Conservation (phyloP, 1,140 invertebrate species). For the Drosophila saltans region DNA sequence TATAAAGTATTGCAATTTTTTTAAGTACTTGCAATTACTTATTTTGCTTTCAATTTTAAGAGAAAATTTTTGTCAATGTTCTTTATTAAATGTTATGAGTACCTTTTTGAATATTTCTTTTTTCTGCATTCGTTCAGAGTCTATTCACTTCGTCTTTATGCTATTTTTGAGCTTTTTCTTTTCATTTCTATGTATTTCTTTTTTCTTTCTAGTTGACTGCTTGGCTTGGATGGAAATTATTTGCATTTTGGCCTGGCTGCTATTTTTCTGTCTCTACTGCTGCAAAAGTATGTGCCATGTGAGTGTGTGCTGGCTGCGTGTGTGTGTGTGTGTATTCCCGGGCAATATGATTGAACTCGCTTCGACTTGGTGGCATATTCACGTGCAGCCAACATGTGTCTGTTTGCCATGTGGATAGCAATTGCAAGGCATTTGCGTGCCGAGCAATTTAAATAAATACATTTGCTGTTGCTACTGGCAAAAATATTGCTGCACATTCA, state of each 20-base stretch:
- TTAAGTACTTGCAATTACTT: neutral
- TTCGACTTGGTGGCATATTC: constrained; percentile 32
- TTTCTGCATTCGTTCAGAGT: neutral
- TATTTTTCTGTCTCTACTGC: constrained; percentile 45
- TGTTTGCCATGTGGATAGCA: constrained; percentile 54
- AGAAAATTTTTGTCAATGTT: too few relatives aligned
- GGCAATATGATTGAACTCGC: constrained; percentile 71
- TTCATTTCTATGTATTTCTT: constrained; percentile 17
- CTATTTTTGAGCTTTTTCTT: neutral
- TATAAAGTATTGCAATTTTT: neutral
- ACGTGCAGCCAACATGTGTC: constrained; percentile 62
- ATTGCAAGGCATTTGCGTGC: constrained; percentile 59
- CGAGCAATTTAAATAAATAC: constrained; percentile 76
- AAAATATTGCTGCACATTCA: constrained; percentile 42
- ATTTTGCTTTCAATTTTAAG: too few relatives aligned
- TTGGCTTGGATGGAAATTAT: constrained; percentile 45
- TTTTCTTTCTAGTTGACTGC: constrained; percentile 1
- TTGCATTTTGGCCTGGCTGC: constrained; percentile 53
- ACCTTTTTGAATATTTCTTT: neutral
- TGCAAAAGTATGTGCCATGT: constrained; percentile 1
- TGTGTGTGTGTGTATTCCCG: constrained; percentile 26
- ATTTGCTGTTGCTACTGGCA: constrained; percentile 53
- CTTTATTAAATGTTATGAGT: neutral
- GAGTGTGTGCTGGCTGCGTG: neutral
- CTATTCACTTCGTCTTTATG: constrained; percentile 1